Evolutionary conservation across 2,888 invertebrate genomes (phyloP), one percentile per base, ranked within the genome.

Genomic region (Agrotis segetum): DNA sequence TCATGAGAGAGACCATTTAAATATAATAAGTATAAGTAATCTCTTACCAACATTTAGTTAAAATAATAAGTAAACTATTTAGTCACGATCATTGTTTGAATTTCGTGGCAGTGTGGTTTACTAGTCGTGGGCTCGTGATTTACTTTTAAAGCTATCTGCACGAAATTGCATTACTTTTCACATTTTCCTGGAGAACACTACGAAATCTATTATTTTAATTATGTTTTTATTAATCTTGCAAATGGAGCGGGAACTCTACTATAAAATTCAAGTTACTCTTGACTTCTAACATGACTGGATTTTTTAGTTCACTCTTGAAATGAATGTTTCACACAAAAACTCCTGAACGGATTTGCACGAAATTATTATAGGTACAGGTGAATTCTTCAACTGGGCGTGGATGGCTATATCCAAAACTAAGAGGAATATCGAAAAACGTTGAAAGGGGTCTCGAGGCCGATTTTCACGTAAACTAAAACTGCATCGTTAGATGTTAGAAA

Each of bases 91-190:
- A 40, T n/a, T 65, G 40, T 75, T 59, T 74, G 44, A 34, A 44
- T 55, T 24, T 77, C 77, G 59, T 77, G 69, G 47, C 21, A 17
- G 11, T 59, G 44, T 46, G 47, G 52, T 73, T 74, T 69, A 49
- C 29, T 69, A 47, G 46, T 76, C 71, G 60, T 61, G 55, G 14
- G 19, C 3, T 77, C 17, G 56, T 61, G 61, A 61, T 29, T 61
- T 17, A 53, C 19, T 63, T 46, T 7, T 21, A 16, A 14, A 69
- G 60, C 17, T 52, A 69, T 16, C 24, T 40, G 19, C 17, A 72
- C 19, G 66, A 66, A 66, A 46, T 46, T 53, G 14, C 24, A 17
- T 24, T 47, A 19, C 46, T 74, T 66, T 52, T 40, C 34, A 29
- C 49, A n/a, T 49, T 55, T 47, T n/a, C 14, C 17, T n/a, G 6